Evolutionary conservation across 2,113 vertebrate genomes (phyloP).

Genomic region (Scalopus aquaticus): DNA sequence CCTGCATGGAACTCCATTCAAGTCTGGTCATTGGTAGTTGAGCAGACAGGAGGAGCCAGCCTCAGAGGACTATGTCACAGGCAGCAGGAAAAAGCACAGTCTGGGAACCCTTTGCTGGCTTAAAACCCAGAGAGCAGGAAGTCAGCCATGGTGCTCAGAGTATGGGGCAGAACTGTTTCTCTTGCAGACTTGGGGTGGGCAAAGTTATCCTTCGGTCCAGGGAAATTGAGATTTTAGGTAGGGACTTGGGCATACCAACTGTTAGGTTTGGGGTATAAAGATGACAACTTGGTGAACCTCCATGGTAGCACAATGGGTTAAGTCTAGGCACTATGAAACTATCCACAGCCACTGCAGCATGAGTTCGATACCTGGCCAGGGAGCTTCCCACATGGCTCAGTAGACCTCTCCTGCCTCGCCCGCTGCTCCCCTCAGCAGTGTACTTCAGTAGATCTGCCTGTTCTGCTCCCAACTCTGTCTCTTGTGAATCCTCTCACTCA

Average conservation of each 20-base stretch:
- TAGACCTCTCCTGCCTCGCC: too few species aligned
- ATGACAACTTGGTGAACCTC: background rate
- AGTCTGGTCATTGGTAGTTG: background rate
- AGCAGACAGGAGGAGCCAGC: background rate
- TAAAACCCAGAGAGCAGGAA: background rate
- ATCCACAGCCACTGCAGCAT: too few species aligned
- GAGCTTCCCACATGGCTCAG: too few species aligned
- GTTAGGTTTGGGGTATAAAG: background rate
- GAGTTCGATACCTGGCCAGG: too few species aligned
- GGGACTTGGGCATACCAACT: background rate
- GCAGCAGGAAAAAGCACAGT: background rate
- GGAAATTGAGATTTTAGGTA: background rate
- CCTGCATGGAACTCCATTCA: background rate
- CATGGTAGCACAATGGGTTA: too few species aligned
- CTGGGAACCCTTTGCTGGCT: background rate
- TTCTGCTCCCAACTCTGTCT: too few species aligned
- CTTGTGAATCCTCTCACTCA: too few species aligned
- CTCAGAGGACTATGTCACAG: background rate
- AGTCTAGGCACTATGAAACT: too few species aligned
- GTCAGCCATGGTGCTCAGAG: background rate
- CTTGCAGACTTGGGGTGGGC: background rate
- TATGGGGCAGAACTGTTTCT: background rate
- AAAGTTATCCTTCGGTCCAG: background rate
- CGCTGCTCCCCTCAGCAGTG: too few species aligned
- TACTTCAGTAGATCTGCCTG: too few species aligned